Evolutionary conservation across 2,797 vertebrate genomes (phyloP).

Genomic region (Alosa sapidissima): DNA sequence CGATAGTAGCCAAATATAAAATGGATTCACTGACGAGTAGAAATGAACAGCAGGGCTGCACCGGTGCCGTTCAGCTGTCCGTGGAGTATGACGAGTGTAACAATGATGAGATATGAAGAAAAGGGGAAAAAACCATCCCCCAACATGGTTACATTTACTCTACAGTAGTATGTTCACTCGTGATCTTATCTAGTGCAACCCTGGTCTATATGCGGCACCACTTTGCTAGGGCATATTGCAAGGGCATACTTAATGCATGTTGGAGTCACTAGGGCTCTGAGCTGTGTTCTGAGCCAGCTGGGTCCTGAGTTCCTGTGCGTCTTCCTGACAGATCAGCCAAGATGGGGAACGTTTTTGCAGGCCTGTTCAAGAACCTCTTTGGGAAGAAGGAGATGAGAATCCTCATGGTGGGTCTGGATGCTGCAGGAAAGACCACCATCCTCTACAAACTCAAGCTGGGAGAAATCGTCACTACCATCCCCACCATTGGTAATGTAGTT

Average conservation of each 20-base stretch:
- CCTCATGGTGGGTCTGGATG: slow-evolving; percentile 84
- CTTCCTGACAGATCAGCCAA: slow-evolving; percentile 60
- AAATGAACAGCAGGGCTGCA: neutral
- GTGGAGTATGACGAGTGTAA: neutral
- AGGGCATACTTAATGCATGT: neutral
- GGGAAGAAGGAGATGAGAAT: slow-evolving; percentile 86
- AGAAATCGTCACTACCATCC: slow-evolving; percentile 84
- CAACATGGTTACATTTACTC: slow-evolving; percentile 11
- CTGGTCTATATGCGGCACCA: neutral
- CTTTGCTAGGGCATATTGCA: neutral
- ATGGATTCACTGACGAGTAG: neutral
- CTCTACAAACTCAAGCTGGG: slow-evolving; percentile 84
- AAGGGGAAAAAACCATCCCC: neutral
- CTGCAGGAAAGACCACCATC: slow-evolving; percentile 84
- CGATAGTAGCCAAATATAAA: neutral
- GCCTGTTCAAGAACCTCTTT: slow-evolving; percentile 72
- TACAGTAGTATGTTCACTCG: neutral
- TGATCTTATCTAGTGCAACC: neutral
- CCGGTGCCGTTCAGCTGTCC: neutral
- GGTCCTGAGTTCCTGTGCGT: neutral
- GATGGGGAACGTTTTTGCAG: slow-evolving; percentile 75
- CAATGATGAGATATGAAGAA: neutral
- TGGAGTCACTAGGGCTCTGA: neutral
- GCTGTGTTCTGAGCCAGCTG: neutral
- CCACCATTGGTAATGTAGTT: slow-evolving; percentile 76